These are phyloP conservation scores for Micronycteris hirsuta DNA, from an alignment of 2,113 vertebrate species.

Conservation along the genomic window DNA sequence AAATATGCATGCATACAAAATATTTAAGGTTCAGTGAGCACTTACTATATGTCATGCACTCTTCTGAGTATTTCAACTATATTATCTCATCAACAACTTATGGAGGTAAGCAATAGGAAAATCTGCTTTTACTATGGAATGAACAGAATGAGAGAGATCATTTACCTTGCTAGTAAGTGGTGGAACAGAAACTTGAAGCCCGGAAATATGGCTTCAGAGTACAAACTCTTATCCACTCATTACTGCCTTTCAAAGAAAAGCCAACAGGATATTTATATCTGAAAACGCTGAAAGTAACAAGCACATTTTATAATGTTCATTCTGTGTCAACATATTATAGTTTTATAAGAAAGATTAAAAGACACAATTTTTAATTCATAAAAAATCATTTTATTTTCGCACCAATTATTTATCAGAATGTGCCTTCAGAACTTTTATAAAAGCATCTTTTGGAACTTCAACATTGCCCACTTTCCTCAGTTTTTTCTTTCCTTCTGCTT, in stretches of 20 bases:
- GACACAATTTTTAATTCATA: neutral
- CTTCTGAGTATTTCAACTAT: neutral
- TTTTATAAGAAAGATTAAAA: neutral
- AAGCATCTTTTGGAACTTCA: slow-evolving; percentile 94
- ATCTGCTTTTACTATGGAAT: neutral
- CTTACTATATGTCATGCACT: neutral
- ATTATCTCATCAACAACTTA: neutral
- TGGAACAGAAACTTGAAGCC: neutral
- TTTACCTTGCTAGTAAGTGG: neutral
- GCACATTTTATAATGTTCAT: neutral
- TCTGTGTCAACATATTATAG: neutral
- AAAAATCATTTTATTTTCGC: slow-evolving; percentile 58
- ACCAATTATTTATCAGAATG: slow-evolving; percentile 77
- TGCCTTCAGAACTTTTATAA: slow-evolving; percentile 92
- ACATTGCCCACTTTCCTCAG: slow-evolving; percentile 94
- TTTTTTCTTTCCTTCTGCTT: slow-evolving; percentile 95
- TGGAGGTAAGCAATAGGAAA: neutral
- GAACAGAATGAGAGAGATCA: neutral
- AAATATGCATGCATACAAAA: neutral
- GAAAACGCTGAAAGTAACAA: neutral
- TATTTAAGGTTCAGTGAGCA: neutral
- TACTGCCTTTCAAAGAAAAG: neutral
- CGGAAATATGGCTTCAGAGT: neutral
- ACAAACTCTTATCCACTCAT: neutral
- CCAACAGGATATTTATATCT: neutral